These are phyloP conservation scores for Notocelia uddmanniana DNA, from an alignment of 2,888 invertebrate genomes.

Conservation along the genomic window DNA sequence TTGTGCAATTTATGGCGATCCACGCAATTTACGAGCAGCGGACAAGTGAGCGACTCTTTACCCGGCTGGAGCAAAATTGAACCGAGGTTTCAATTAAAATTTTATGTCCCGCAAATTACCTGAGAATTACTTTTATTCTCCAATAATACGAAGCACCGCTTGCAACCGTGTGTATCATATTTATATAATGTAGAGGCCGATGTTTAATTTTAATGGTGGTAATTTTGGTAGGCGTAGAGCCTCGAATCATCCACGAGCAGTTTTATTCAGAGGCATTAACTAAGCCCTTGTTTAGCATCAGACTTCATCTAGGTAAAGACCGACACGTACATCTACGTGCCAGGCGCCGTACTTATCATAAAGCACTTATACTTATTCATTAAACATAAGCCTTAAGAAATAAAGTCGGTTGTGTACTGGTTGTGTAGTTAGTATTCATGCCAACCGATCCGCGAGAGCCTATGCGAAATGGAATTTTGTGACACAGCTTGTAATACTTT, in stretches of 20 bases:
- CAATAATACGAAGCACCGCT: conserved; percentile 40
- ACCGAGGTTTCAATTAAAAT: conserved; percentile 78
- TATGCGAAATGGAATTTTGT: conserved; percentile 48
- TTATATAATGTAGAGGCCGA: not conserved
- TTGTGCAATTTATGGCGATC: conserved; percentile 83
- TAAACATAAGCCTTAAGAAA: conserved; percentile 10
- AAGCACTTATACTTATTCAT: conserved; percentile 1
- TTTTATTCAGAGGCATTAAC: conserved; percentile 2
- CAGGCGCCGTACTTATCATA: not conserved
- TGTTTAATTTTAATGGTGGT: conserved; percentile 38
- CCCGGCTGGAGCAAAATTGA: conserved; percentile 67
- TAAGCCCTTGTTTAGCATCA: conserved; percentile 26
- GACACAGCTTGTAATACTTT: conserved; percentile 62
- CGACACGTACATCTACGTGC: conserved; percentile 22
- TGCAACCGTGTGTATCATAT: conserved; percentile 17
- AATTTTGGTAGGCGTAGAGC: conserved; percentile 23
- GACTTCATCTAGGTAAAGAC: conserved; percentile 35
- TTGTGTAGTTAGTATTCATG: conserved; percentile 38
- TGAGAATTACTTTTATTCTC: conserved; percentile 67
- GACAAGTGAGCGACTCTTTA: conserved; percentile 79
- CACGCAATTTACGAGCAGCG: conserved; percentile 82
- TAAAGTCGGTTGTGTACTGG: conserved; percentile 1
- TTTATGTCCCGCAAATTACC: conserved; percentile 79
- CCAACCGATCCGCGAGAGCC: conserved; percentile 29
- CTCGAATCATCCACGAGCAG: conserved; percentile 12